phyloP scores from a whole-genome alignment of 37 sponge, comb jelly and placozoan genomes.

The Axinella damicornis region DNA sequence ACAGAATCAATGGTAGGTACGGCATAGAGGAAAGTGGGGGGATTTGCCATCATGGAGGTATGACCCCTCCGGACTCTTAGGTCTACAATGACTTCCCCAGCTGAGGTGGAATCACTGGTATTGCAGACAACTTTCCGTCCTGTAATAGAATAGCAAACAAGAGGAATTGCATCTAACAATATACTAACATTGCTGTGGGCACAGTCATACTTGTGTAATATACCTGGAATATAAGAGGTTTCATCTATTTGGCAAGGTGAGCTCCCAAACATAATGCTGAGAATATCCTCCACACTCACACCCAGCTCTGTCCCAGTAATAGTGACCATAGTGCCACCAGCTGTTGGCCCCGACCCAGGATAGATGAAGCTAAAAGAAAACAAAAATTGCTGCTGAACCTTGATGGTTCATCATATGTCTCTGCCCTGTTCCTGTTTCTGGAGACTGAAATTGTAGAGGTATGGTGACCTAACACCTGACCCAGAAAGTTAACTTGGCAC shows the following conservation, averaged over 20 bases:
- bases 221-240: neutral
- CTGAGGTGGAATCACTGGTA: neutral
- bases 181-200: neutral
- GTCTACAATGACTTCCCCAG: neutral
- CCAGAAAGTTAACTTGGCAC: no score
- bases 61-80: neutral
- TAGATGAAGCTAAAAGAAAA: neutral
- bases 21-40: neutral
- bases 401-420: no score
- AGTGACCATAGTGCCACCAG: slow-evolving; percentile 6
- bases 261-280: neutral
- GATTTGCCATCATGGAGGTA: neutral
- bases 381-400: no score
- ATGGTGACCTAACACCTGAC: no score
- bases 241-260: neutral
- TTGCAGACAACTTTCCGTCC: neutral
- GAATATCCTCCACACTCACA: neutral
- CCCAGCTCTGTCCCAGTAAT: neutral
- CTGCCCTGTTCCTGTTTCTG: no score
- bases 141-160: neutral
- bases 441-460: no score
- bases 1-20: neutral
- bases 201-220: no score
- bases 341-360: slow-evolving; percentile 1
- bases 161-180: neutral